These are phyloP conservation scores for Mycalesis mineus DNA, from an alignment of 2,888 invertebrate genomes.

Conservation along the genomic window DNA sequence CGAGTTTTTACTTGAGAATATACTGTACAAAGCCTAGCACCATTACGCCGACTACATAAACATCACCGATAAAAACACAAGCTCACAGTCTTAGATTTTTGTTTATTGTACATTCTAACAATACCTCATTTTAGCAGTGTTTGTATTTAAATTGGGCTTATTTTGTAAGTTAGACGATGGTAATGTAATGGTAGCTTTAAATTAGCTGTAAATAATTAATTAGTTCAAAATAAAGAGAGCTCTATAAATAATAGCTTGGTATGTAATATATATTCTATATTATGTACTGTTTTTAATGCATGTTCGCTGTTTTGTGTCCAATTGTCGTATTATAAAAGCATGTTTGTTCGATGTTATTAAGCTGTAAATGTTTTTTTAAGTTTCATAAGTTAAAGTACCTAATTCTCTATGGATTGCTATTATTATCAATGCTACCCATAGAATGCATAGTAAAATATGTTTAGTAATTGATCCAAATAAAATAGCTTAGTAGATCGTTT, in stretches of 20 bases:
- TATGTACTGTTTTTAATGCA: background rate
- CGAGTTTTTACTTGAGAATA: slow-evolving; percentile 17
- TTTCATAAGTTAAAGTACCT: background rate
- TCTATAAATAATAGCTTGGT: background rate
- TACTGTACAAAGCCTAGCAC: slow-evolving; percentile 13
- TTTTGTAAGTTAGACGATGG: background rate
- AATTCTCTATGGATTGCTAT: too few relatives aligned
- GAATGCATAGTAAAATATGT: too few relatives aligned
- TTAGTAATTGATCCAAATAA: too few relatives aligned
- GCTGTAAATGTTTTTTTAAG: background rate
- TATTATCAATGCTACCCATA: too few relatives aligned
- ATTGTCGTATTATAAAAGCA: slow-evolving; percentile 1
- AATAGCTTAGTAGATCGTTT: too few relatives aligned
- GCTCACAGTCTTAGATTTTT: background rate
- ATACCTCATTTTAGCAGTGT: background rate
- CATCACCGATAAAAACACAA: background rate
- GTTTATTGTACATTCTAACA: slow-evolving; percentile 4
- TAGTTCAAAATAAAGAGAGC: background rate
- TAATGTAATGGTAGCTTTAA: slow-evolving; percentile 8
- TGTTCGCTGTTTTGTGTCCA: background rate
- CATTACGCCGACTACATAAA: slow-evolving; percentile 11
- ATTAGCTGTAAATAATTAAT: background rate
- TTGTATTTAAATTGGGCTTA: background rate
- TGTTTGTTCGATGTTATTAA: slow-evolving; percentile 2
- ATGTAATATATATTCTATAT: background rate